Conservation (phyloP, 2,797 vertebrate species). For the Okamejei kenojei region DNA sequence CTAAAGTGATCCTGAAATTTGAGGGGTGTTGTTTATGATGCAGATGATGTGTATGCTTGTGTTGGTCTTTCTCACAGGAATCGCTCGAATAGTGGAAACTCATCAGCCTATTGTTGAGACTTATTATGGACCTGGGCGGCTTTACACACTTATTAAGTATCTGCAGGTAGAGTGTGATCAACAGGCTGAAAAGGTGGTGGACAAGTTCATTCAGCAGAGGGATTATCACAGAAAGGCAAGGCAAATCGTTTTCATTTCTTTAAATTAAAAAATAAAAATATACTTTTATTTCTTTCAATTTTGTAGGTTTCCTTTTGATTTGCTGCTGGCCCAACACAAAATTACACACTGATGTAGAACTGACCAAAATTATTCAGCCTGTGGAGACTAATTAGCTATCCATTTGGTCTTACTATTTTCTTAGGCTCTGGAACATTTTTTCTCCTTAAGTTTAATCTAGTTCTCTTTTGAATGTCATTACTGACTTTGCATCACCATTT, state of each 20-base stretch:
- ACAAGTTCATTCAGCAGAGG: conserved; percentile 85
- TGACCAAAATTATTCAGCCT: background rate
- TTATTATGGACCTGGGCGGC: conserved; percentile 86
- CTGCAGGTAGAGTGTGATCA: conserved; percentile 87
- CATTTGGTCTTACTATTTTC: background rate
- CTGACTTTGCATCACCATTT: too few relatives aligned
- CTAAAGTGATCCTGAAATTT: background rate
- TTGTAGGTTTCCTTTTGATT: too few relatives aligned
- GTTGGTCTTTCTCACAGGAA: conserved; percentile 61
- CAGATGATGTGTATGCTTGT: background rate
- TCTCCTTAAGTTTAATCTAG: background rate
- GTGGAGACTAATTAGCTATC: background rate
- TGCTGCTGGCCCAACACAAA: background rate
- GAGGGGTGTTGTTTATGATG: background rate
- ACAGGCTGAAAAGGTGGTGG: conserved; percentile 88
- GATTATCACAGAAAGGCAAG: conserved; percentile 85
- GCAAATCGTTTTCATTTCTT: background rate
- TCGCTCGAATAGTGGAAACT: conserved; percentile 89
- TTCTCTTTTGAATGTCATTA: background rate
- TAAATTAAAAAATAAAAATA: background rate
- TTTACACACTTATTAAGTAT: conserved; percentile 85
- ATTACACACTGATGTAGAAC: background rate
- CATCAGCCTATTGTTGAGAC: conserved; percentile 96
- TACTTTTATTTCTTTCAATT: background rate
- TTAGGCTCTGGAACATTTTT: background rate